Conservation (phyloP, 2,113 vertebrate genomes). For the Burhinus oedicnemus region DNA sequence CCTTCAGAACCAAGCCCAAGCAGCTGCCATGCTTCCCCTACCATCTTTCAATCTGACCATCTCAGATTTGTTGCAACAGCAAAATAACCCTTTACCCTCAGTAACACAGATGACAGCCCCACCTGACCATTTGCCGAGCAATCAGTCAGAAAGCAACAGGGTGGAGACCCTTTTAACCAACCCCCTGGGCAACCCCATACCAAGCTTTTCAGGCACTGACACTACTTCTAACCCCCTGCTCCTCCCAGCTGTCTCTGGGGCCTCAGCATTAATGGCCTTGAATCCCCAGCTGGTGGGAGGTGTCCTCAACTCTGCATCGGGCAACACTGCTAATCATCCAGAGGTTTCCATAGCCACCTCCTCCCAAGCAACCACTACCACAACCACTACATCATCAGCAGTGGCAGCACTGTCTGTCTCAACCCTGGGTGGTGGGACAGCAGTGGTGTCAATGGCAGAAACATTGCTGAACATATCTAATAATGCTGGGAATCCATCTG, state of each 20-base stretch:
- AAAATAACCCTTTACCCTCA: constrained; percentile 74
- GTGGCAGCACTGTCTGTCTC: constrained; percentile 88
- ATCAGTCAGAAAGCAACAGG: constrained; percentile 74
- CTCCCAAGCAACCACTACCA: constrained; percentile 88
- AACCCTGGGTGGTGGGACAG: constrained; percentile 82
- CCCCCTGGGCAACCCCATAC: constrained; percentile 73
- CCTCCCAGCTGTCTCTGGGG: constrained; percentile 78
- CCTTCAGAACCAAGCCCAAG: constrained; percentile 83
- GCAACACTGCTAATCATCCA: constrained; percentile 89
- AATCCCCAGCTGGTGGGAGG: constrained; percentile 87
- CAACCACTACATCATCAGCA: constrained; percentile 89
- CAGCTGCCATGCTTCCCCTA: constrained; percentile 80
- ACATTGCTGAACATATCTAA: constrained; percentile 81
- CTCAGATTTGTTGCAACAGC: constrained; percentile 79
- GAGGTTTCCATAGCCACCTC: constrained; percentile 91
- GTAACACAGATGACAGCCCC: constrained; percentile 74
- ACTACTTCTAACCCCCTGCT: constrained; percentile 76
- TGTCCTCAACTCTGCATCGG: constrained; percentile 78
- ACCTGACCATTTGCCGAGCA: constrained; percentile 76
- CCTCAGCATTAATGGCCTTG: constrained; percentile 82
- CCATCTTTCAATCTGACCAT: constrained; percentile 82
- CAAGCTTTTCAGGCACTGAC: constrained; percentile 73
- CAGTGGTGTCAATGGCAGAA: constrained; percentile 85
- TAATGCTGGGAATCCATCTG: constrained; percentile 75
- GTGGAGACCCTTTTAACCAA: constrained; percentile 79